Evolutionary conservation across 2,797 vertebrate genomes (phyloP), one percentile per base, ranked within the genome.

Genomic region (Galaxias olidus): DNA sequence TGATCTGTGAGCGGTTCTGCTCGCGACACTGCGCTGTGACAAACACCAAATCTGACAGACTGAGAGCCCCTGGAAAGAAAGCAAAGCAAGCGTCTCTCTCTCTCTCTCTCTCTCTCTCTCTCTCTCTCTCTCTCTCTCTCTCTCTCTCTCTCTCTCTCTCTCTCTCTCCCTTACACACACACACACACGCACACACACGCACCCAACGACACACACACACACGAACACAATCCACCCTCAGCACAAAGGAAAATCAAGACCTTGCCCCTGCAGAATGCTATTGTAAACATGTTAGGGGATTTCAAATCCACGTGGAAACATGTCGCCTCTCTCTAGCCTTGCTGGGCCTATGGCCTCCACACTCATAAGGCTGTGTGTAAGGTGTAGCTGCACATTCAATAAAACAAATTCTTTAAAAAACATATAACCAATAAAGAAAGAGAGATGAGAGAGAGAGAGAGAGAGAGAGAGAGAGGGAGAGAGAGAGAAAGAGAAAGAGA

Each of bases 1-100:
- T 65, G 67, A 64, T 62, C 63, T 44, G 40, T 47, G 59, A 62
- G 46, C 56, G 64, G 13, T 48, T 51, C 41, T 19, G 40, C 61
- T 41, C 4, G 40, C 57, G 48, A 57, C 7, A 51, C 10, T 40
- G 41, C 58, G 13, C 0, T 18, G 10, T 40, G 46, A 67, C 46
- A 57, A 30, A 47, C 49, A 62, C 18, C 51, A 45, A 55, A 57
- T 6, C 58, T 58, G 64, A 67, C 64, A 58, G 55, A 52, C 42
- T 17, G n/a, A 54, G 15, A 55, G 18, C 50, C 51, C 17, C 48
- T 13, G 60, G 47, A 14, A 51, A 4, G 10, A 17, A 46, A 8
- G 20, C 58, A 30, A 30, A 30, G 30, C 30, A 2, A 30, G 30
- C 30, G 30, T 30, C 30, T 30, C 6, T 30, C 30, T 30, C 30